Evolutionary conservation across 2,888 invertebrate genomes (phyloP).

Genomic region (Epinotia nisella): DNA sequence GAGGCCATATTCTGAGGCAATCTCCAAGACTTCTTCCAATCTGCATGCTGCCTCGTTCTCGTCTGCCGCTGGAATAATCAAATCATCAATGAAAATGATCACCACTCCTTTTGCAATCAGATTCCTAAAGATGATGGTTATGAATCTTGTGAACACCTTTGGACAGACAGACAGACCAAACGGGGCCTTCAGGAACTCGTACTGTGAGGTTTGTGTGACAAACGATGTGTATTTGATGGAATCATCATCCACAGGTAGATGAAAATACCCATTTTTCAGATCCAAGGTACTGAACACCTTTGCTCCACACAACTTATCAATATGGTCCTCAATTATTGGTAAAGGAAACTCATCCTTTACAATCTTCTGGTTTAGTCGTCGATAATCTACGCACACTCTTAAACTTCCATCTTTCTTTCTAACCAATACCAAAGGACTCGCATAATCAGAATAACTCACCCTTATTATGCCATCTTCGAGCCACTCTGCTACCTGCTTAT

Average conservation of each 20-base stretch:
- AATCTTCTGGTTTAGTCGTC: neutral
- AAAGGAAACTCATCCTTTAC: neutral
- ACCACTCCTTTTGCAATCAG: neutral
- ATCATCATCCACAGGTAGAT: neutral
- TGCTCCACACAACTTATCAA: neutral
- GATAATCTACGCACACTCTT: neutral
- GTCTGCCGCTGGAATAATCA: neutral
- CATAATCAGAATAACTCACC: no score
- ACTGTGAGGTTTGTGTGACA: neutral
- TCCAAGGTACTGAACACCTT: neutral
- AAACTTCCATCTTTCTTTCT: neutral
- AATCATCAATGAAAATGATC: neutral
- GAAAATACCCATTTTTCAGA: conserved; percentile 5
- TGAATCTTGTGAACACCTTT: neutral
- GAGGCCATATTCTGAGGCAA: neutral
- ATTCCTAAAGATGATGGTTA: neutral
- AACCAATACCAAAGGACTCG: no score
- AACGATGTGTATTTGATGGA: neutral
- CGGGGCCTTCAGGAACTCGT: neutral
- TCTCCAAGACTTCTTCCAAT: neutral
- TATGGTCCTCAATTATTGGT: neutral
- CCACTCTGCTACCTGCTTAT: no score
- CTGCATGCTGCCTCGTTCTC: neutral
- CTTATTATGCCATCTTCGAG: no score
- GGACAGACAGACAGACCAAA: neutral